Base-by-base conservation (phyloP, 2,888 invertebrate species). In the Drosophila robusta region DNA sequence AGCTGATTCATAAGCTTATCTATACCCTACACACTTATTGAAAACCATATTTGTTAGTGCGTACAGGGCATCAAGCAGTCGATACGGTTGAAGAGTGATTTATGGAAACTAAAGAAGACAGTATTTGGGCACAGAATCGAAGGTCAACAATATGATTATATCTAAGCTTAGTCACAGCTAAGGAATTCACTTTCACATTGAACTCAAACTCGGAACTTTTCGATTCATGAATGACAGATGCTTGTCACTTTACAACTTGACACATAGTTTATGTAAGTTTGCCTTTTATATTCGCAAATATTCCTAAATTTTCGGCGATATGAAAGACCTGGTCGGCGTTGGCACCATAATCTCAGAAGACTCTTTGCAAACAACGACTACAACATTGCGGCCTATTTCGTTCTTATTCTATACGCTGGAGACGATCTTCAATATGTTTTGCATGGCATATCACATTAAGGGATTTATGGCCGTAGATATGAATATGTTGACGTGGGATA, bases 401-500 rank as follows among this genome's bases (percentile, higher is more conserved):
- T 78, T 78, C 22, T 7, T 72, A 0, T 75, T 78, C 11, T 72
- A 79, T 36, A 72, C 71, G 0, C 22, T 78, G 44, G 78, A 78
- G 39, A 50, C 70, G 16, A 6, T 75, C 5, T 55, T 66, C 29
- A 79, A 78, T 24, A 46, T 75, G 47, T 61, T 39, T 22, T 79
- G 79, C 61, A 55, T 79, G 66, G 61, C 47, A 0, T 79, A n/a
- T 32, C 69, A 78, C 22, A 64, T 78, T 22, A 34, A 4, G 1
- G 78, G 72, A 7, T 75, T 78, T 36, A 47, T 49, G 63, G 0
- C 50, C 12, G 51, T 66, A 6, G 11, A 69, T 4, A 3, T 70
- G 12, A 1, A 18, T 2, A 34, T 47, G 24, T 36, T 72, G 1
- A 4, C 7, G 1, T 9, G 22, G 44, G 11, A 54, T 2, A 50